A percentile compares a stretch with the other conserved stretches of the same genome.
phyloP scores from a whole-genome alignment of 1,140 invertebrate genomes.

The Pemphigus obesinymphae region DNA sequence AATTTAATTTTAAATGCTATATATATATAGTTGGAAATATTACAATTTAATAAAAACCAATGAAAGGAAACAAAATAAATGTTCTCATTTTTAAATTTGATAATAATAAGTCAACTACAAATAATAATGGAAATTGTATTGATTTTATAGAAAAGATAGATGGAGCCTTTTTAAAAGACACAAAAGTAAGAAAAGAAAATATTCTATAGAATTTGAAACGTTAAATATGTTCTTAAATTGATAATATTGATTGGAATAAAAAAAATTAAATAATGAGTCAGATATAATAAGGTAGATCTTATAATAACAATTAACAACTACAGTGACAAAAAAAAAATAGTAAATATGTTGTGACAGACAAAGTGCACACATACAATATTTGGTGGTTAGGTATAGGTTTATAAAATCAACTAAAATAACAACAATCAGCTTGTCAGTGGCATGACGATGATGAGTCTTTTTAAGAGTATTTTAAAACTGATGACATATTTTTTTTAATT shows the following conservation, averaged over 20 bases:
- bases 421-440: slow-evolving; percentile 10
- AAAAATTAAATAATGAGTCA: not conserved
- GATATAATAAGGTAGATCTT: not conserved
- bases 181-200: not conserved
- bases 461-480: not conserved
- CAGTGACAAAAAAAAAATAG: not conserved
- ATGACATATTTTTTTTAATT: not conserved
- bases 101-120: too few species aligned
- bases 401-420: not conserved
- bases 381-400: not conserved
- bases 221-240: not conserved
- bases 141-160: too few species aligned
- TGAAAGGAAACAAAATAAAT: too few species aligned
- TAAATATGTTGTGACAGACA: not conserved
- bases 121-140: too few species aligned
- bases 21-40: too few species aligned
- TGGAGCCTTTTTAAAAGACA: too few species aligned
- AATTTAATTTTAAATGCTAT: too few species aligned
- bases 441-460: too few species aligned
- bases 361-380: not conserved
- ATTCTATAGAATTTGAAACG: not conserved
- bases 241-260: not conserved
- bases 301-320: not conserved
- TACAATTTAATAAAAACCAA: too few species aligned
- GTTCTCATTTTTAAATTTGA: too few species aligned